A percentile compares a stretch with the other conserved stretches of the same genome.
These are phyloP conservation scores for Ceyx cyanopectus DNA, from an alignment of 2,113 vertebrate species.

Conservation along the genomic window DNA sequence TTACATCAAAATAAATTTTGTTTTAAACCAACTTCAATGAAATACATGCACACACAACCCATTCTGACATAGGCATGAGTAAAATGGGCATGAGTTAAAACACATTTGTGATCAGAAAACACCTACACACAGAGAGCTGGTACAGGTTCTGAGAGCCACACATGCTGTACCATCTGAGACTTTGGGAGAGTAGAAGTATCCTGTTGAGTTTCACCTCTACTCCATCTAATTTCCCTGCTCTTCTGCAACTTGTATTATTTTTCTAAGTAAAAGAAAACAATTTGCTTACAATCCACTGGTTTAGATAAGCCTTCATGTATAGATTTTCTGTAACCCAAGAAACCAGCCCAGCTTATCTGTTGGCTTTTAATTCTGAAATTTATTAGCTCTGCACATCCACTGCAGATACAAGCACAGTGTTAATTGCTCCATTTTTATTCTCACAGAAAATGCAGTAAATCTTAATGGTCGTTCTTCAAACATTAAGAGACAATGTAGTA, in stretches of 20 bases:
- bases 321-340: constrained; percentile 77
- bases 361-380: constrained; percentile 80
- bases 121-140: not conserved
- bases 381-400: constrained; percentile 70
- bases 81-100: not conserved
- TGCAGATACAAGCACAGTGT: constrained; percentile 72
- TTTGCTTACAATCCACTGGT: constrained; percentile 57
- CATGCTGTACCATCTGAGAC: not conserved
- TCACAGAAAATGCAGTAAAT: constrained; percentile 78
- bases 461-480: constrained; percentile 64
- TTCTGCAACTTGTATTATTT: constrained; percentile 24
- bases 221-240: constrained; percentile 12
- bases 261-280: constrained; percentile 59
- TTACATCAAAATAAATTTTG: not conserved
- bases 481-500: too few species aligned
- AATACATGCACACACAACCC: not conserved
- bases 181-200: not conserved
- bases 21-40: not conserved
- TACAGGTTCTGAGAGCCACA: not conserved
- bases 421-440: constrained; percentile 82
- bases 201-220: not conserved
- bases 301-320: constrained; percentile 75
- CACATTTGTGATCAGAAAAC: not conserved
- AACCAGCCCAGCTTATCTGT: constrained; percentile 63
- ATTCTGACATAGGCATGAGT: not conserved